These are phyloP conservation scores for Callinectes sapidus DNA, from an alignment of 2,888 invertebrate genomes.

Conservation along the genomic window DNA sequence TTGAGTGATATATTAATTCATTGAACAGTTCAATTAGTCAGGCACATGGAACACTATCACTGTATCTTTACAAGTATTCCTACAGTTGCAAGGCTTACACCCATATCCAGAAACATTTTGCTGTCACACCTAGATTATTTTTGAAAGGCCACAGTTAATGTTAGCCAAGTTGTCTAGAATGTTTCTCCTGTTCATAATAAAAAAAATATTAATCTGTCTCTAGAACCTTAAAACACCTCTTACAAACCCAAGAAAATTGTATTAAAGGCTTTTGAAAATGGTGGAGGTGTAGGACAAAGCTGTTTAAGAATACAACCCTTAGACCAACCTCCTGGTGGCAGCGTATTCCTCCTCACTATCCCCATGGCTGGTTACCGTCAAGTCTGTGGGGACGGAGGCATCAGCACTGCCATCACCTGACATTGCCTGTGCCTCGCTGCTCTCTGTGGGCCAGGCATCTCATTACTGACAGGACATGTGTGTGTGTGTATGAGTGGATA, in stretches of 20 bases:
- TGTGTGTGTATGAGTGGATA: not conserved
- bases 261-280: too few relatives aligned
- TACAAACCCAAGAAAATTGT: too few relatives aligned
- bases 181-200: too few relatives aligned
- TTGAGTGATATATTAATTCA: not conserved
- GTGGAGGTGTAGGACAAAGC: too few relatives aligned
- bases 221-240: too few relatives aligned
- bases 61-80: too few relatives aligned
- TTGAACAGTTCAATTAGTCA: not conserved
- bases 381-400: conserved; percentile 69
- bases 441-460: not conserved
- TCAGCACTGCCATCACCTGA: conserved; percentile 66
- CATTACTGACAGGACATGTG: not conserved
- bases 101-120: too few relatives aligned
- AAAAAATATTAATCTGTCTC: too few relatives aligned
- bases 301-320: not conserved
- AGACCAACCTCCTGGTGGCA: conserved; percentile 55
- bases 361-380: conserved; percentile 70
- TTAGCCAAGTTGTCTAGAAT: too few relatives aligned
- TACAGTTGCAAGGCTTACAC: not conserved
- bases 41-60: too few relatives aligned
- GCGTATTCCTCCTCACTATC: conserved; percentile 63
- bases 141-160: too few relatives aligned
- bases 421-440: conserved; percentile 38
- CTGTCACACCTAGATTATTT: too few relatives aligned